Evolutionary conservation across 2,797 vertebrate genomes (phyloP).

Genomic region (Chiloscyllium punctatum): DNA sequence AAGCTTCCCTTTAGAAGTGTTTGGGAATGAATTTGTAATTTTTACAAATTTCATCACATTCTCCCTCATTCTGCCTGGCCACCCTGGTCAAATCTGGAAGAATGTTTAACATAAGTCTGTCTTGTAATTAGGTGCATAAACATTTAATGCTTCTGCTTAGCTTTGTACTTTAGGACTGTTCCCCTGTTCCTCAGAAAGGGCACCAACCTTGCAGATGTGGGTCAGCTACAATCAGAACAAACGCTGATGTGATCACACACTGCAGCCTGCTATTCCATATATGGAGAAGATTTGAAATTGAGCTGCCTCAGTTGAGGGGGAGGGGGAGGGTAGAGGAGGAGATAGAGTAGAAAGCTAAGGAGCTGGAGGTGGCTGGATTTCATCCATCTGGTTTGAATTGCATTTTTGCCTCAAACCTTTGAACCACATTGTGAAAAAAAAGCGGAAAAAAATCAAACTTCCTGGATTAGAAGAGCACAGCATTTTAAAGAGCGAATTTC

Average conservation of each 20-base stretch:
- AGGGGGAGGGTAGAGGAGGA: not conserved
- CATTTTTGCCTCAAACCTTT: conserved; percentile 15
- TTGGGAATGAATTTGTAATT: not conserved
- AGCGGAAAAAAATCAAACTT: not conserved
- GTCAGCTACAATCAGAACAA: not conserved
- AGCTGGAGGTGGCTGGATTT: conserved; percentile 20
- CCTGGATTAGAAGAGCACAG: not conserved
- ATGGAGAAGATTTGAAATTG: not conserved
- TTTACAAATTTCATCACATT: not conserved
- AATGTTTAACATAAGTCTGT: not conserved
- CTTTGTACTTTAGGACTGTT: not conserved
- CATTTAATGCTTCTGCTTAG: not conserved
- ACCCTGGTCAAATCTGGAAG: too few relatives aligned
- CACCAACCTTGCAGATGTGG: not conserved
- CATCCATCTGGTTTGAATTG: conserved; percentile 31
- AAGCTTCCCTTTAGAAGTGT: not conserved
- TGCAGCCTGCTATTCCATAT: conserved; percentile 37
- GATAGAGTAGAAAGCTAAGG: not conserved
- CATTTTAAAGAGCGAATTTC: not conserved
- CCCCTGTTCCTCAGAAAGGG: not conserved
- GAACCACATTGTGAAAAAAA: not conserved
- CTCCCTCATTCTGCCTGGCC: not conserved
- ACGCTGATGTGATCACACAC: not conserved
- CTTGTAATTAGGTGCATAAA: conserved; percentile 9
- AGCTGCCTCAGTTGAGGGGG: not conserved